Evolutionary conservation across 2,797 vertebrate genomes (phyloP), one percentile per base, ranked within the genome.

Genomic region (Rhyacichthys aspro): DNA sequence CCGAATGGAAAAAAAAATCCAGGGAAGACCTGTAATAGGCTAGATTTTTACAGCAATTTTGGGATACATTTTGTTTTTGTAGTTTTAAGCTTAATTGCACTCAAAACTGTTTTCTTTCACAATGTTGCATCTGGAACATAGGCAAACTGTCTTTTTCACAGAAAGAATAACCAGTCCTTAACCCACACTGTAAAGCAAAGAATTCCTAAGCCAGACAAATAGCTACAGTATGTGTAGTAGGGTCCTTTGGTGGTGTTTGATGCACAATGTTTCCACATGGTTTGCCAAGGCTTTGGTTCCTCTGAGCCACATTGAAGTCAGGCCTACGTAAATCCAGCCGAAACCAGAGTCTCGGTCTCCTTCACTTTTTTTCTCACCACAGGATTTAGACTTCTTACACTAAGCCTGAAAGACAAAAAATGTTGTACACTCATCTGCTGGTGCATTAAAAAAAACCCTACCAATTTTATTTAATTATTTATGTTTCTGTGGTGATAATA

Each of bases 381-480:
- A 81, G 52, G 72, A 83, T 68, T 81, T 71, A 66, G 72, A 67
- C 85, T 81, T 83, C 76, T 78, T 71, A 84, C 71, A 67, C 62
- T 17, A 47, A 64, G 67, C 75, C 78, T 78, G 70, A 61, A 65
- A 70, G 42, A 69, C 62, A 73, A 88, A 84, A 87, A 76, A 79
- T 79, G 77, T 83, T 88, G 77, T 85, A 72, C 75, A 79, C 81
- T 88, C 89, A 88, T 92, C 90, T 92, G 74, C 87, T 88, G 81
- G 81, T 87, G 84, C 79, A 78, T 88, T 90, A 87, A 56, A 77
- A 74, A 87, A 88, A 88, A 78, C 59, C 82, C 84, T 77, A 80
- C 84, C 62, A 72, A 84, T 91, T 91, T 90, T 84, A 91, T 90
- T 91, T 79, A 91, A 91, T 91, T 93, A 92, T 91, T 93, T 90